Percentiles rank a stretch among this genome's conserved stretches.
phyloP scores from a whole-genome alignment of 2,797 vertebrate genomes.

The Schizopygopsis malacanthus region DNA sequence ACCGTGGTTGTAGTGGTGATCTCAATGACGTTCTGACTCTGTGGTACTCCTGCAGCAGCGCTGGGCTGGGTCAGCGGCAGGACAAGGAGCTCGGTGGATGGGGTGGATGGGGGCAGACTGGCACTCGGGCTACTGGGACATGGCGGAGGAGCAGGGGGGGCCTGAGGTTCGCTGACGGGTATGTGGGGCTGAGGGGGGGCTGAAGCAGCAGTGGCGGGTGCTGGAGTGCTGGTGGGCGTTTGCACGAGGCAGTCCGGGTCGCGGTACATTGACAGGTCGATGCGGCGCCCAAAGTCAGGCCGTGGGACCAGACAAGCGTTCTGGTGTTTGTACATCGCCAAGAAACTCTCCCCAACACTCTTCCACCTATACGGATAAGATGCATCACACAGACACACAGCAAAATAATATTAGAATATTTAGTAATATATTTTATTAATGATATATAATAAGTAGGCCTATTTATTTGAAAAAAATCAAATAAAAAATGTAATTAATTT shows the following conservation, averaged over 20 bases:
- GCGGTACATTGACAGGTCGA: slow-evolving; percentile 90
- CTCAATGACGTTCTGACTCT: slow-evolving; percentile 80
- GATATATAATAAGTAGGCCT: neutral
- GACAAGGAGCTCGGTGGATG: slow-evolving; percentile 65
- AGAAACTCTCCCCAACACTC: slow-evolving; percentile 89
- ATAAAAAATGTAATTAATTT: neutral
- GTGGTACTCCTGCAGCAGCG: slow-evolving; percentile 72
- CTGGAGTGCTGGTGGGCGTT: slow-evolving; percentile 61
- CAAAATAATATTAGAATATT: neutral
- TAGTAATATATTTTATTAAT: no score
- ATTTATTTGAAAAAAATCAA: neutral
- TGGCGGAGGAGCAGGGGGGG: slow-evolving; percentile 70
- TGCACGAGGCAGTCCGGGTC: slow-evolving; percentile 77
- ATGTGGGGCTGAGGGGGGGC: slow-evolving; percentile 69
- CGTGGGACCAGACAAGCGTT: slow-evolving; percentile 90
- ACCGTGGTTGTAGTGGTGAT: slow-evolving; percentile 67
- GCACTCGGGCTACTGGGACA: slow-evolving; percentile 76
- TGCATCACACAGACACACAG: neutral
- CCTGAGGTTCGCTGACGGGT: slow-evolving; percentile 74
- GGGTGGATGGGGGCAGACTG: slow-evolving; percentile 70
- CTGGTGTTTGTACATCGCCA: slow-evolving; percentile 92
- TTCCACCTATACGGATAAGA: slow-evolving; percentile 85
- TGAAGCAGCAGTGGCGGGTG: slow-evolving; percentile 50
- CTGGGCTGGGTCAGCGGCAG: slow-evolving; percentile 60
- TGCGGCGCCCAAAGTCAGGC: slow-evolving; percentile 88